Conservation (phyloP, 2,888 invertebrate genomes). For the Trisateles emortualis region DNA sequence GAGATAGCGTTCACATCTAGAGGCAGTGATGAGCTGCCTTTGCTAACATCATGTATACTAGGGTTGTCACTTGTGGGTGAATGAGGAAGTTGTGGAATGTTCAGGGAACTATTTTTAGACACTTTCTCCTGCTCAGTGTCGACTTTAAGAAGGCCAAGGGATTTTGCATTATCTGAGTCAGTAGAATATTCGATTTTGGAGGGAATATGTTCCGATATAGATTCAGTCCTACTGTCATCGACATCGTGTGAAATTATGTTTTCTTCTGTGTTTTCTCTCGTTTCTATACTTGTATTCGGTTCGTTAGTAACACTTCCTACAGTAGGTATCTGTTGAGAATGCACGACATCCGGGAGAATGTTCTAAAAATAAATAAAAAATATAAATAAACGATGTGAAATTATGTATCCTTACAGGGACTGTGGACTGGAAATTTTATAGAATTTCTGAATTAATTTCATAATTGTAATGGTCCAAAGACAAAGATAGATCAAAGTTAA, state of each 20-base stretch:
- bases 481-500: slow-evolving; percentile 29
- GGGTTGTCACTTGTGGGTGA: slow-evolving; percentile 61
- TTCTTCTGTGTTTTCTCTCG: slow-evolving; percentile 53
- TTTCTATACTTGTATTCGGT: slow-evolving; percentile 55
- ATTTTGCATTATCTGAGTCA: slow-evolving; percentile 61
- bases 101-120: slow-evolving; percentile 57
- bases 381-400: slow-evolving; percentile 59
- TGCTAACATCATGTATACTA: slow-evolving; percentile 63
- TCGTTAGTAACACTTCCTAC: slow-evolving; percentile 63
- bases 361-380: slow-evolving; percentile 85
- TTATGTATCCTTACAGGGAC: slow-evolving; percentile 31
- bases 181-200: slow-evolving; percentile 73
- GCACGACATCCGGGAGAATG: slow-evolving; percentile 85
- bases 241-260: slow-evolving; percentile 49
- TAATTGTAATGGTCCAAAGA: slow-evolving; percentile 1
- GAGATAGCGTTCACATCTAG: slow-evolving; percentile 64
- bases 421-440: slow-evolving; percentile 24
- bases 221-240: slow-evolving; percentile 71
- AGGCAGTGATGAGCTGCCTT: slow-evolving; percentile 71
- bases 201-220: slow-evolving; percentile 80
- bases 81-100: slow-evolving; percentile 52
- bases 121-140: slow-evolving; percentile 55
- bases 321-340: slow-evolving; percentile 80
- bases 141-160: slow-evolving; percentile 55
- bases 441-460: slow-evolving; percentile 32